Evolutionary conservation across 2,888 invertebrate species (phyloP).

Genomic region (Lasioglossum pauxillum): DNA sequence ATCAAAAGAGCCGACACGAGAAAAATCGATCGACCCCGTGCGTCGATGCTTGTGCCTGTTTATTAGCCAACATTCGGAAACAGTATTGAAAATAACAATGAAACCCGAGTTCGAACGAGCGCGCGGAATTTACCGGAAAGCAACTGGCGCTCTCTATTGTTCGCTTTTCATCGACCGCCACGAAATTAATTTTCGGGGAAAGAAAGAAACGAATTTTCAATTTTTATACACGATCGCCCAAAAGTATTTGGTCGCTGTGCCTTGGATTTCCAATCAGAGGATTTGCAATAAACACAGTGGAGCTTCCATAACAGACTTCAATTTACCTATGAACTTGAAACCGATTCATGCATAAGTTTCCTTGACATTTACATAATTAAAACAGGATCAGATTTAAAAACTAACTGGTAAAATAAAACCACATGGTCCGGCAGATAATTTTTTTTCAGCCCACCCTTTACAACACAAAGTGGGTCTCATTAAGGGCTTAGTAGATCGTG

Average conservation of each 20-base stretch:
- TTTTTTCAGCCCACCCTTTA: no score
- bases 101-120: neutral
- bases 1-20: neutral
- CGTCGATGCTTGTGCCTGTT: neutral
- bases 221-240: neutral
- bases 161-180: neutral
- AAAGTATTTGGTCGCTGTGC: neutral
- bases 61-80: neutral
- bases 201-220: neutral
- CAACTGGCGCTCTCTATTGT: neutral
- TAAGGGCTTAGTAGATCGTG: no score
- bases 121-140: neutral
- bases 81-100: neutral
- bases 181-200: neutral
- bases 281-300: neutral
- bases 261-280: neutral
- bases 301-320: no score
- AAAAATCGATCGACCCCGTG: neutral
- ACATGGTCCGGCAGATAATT: no score
- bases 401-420: no score
- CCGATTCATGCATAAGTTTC: no score
- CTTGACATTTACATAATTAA: no score
- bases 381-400: no score
- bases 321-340: no score
- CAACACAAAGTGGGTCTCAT: no score